phyloP scores from a whole-genome alignment of 2,888 invertebrate species.

The Piscicola geometra region DNA sequence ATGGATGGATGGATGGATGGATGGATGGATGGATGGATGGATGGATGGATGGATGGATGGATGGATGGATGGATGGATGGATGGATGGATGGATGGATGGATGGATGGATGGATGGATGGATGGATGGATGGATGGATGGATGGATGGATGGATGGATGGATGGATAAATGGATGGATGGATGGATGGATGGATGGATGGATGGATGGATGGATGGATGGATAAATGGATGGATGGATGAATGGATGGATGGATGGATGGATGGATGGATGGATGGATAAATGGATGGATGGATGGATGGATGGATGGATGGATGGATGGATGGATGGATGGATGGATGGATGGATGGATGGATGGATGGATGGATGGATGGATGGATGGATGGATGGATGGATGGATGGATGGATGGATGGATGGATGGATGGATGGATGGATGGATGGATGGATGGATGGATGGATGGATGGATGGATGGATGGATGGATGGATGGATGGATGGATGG shows the following conservation, averaged over 20 bases:
- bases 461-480: background rate
- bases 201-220: constrained; percentile 10
- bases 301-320: constrained; percentile 7
- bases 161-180: background rate
- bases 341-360: background rate
- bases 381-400: background rate
- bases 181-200: background rate
- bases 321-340: constrained; percentile 6
- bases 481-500: too few relatives aligned
- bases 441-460: background rate
- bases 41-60: constrained; percentile 3
- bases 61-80: background rate
- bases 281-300: background rate
- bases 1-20: background rate
- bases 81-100: constrained; percentile 3
- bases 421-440: background rate
- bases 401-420: background rate
- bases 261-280: background rate
- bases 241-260: background rate
- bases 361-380: background rate
- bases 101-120: constrained; percentile 3
- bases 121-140: background rate
- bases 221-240: constrained; percentile 11
- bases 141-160: background rate
- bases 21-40: background rate